Conservation (phyloP, 2,797 vertebrate genomes). For the Pipistrellus kuhlii region DNA sequence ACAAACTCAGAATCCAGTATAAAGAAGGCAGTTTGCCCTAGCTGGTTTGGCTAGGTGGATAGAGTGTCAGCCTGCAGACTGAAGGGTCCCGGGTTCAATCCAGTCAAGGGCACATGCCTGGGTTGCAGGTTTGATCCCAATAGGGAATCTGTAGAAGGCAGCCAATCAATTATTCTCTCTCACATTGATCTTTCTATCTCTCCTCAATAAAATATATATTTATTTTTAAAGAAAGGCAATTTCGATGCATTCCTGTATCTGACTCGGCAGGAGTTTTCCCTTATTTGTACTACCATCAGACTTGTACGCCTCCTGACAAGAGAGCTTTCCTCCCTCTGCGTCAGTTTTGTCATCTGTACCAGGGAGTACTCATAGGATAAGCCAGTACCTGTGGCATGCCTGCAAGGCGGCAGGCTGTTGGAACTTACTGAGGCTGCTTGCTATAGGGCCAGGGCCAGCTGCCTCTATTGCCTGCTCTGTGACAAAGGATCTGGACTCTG, state of each 20-base stretch:
- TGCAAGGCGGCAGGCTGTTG: neutral
- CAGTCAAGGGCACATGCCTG: too few relatives aligned
- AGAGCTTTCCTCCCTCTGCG: neutral
- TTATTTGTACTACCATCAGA: neutral
- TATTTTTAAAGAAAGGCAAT: neutral
- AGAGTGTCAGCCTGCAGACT: too few relatives aligned
- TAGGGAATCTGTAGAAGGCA: too few relatives aligned
- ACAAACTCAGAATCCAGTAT: neutral
- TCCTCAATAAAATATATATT: too few relatives aligned
- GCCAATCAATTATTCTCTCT: too few relatives aligned
- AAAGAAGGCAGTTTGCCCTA: neutral
- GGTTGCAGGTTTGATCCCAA: too few relatives aligned
- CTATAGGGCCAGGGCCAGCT: neutral
- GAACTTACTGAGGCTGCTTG: neutral
- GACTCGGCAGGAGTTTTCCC: slow-evolving; percentile 2
- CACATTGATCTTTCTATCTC: too few relatives aligned
- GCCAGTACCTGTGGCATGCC: neutral
- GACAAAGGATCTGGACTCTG: neutral
- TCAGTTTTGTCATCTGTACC: neutral
- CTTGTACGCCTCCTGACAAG: neutral
- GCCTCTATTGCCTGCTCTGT: neutral
- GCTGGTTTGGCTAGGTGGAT: too few relatives aligned
- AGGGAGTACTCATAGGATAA: neutral
- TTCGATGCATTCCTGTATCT: neutral
- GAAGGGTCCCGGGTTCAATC: too few relatives aligned